Evolutionary conservation across 1,140 invertebrate genomes (phyloP).

Genomic region (Bombus picipes): DNA sequence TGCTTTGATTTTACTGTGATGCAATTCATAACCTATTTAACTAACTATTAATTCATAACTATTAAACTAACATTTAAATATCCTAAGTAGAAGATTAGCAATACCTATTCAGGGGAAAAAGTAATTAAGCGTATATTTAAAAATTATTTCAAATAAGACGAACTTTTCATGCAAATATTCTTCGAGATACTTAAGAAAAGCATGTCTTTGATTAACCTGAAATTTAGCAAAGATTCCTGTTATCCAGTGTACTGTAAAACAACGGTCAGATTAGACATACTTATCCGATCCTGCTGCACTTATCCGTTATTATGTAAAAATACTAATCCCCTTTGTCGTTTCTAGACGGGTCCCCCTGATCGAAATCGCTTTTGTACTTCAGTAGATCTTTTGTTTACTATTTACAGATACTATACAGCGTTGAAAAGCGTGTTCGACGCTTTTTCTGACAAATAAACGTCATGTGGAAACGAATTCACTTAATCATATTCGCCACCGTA

Average conservation of each 20-base stretch:
- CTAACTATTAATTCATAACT: neutral
- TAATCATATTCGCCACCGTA: constrained; percentile 7
- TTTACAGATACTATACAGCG: neutral
- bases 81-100: neutral
- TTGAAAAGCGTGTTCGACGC: neutral
- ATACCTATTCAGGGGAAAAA: neutral
- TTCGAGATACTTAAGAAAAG: neutral
- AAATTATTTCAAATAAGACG: neutral
- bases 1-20: too few species aligned
- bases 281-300: constrained; percentile 55
- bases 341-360: constrained; percentile 50
- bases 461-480: constrained; percentile 19
- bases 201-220: neutral
- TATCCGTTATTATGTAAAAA: constrained; percentile 70
- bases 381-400: constrained; percentile 1
- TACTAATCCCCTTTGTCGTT: constrained; percentile 72
- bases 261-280: constrained; percentile 59
- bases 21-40: neutral
- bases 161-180: neutral
- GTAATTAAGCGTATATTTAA: neutral
- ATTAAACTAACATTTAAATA: neutral
- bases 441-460: neutral
- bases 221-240: constrained; percentile 54
- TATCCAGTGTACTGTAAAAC: constrained; percentile 66
- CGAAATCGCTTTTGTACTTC: constrained; percentile 47